phyloP scores from a whole-genome alignment of 2,113 vertebrate species.

The Anolis carolinensis region DNA sequence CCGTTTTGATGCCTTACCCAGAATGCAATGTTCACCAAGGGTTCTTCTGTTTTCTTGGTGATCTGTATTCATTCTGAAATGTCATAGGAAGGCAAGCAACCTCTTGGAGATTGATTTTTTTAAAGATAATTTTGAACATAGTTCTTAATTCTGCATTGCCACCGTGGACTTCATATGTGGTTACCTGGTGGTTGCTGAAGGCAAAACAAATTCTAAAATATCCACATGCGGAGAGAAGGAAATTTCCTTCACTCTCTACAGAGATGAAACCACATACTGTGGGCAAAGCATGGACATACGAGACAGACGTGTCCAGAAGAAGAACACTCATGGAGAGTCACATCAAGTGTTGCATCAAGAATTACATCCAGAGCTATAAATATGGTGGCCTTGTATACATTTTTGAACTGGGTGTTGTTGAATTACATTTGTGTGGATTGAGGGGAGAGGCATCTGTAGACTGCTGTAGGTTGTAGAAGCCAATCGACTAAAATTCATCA shows the following conservation, averaged over 20 bases:
- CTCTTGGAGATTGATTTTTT: constrained; percentile 27
- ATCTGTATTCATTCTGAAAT: constrained; percentile 6
- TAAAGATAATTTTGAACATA: not conserved
- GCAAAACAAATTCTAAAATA: accelerated
- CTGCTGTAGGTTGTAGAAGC: not conserved
- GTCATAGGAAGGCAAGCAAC: constrained; percentile 17
- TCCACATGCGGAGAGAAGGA: accelerated
- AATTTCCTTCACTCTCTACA: accelerated
- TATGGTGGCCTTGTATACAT: not conserved
- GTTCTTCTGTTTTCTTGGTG: constrained; percentile 8
- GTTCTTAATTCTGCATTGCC: not conserved
- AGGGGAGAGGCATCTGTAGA: not conserved
- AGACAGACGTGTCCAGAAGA: not conserved
- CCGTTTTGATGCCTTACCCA: constrained; percentile 48
- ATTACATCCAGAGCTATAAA: not conserved
- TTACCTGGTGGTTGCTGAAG: accelerated
- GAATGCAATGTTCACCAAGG: constrained; percentile 51
- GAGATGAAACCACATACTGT: not conserved
- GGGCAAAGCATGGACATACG: not conserved
- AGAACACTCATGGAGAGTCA: not conserved
- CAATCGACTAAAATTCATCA: accelerated
- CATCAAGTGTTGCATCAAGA: not conserved
- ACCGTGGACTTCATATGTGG: not conserved
- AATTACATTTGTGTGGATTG: not conserved
- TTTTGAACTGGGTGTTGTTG: constrained; percentile 15